These are phyloP conservation scores for Beris morrisii DNA, from an alignment of 2,888 invertebrate species.

Conservation along the genomic window DNA sequence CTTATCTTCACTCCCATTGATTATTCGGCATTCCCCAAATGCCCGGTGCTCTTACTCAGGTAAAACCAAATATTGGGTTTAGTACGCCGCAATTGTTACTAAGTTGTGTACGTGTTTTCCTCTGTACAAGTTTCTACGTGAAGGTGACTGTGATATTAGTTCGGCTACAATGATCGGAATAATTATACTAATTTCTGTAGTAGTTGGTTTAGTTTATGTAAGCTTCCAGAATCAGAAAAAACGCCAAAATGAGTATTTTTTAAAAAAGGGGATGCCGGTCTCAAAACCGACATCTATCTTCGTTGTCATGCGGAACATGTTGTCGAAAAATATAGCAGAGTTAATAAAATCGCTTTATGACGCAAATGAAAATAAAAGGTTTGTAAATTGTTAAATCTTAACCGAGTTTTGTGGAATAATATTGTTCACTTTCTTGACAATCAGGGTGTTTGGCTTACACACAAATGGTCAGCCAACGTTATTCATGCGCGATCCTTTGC, in stretches of 20 bases:
- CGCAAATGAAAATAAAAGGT: neutral
- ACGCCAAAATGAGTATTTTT: neutral
- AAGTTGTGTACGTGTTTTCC: too few species aligned
- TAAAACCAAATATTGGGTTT: too few species aligned
- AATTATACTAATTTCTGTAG: neutral
- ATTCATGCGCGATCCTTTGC: constrained; percentile 1
- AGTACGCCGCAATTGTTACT: too few species aligned
- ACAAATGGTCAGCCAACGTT: constrained; percentile 41
- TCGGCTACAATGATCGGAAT: too few species aligned
- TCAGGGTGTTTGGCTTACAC: neutral
- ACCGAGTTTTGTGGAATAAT: neutral
- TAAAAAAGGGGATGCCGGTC: neutral
- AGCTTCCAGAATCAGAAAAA: neutral
- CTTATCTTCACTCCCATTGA: too few species aligned
- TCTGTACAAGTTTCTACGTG: too few species aligned
- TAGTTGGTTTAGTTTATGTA: neutral
- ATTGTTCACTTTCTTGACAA: neutral
- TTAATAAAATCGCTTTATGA: neutral
- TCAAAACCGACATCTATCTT: neutral
- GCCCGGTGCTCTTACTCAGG: too few species aligned
- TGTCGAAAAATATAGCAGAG: neutral
- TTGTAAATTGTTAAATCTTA: neutral
- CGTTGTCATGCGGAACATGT: neutral
- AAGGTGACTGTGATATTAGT: too few species aligned
- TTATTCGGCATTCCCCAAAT: too few species aligned